Evolutionary conservation across 2,113 vertebrate species (phyloP).

Genomic region (Colinus virginianus): DNA sequence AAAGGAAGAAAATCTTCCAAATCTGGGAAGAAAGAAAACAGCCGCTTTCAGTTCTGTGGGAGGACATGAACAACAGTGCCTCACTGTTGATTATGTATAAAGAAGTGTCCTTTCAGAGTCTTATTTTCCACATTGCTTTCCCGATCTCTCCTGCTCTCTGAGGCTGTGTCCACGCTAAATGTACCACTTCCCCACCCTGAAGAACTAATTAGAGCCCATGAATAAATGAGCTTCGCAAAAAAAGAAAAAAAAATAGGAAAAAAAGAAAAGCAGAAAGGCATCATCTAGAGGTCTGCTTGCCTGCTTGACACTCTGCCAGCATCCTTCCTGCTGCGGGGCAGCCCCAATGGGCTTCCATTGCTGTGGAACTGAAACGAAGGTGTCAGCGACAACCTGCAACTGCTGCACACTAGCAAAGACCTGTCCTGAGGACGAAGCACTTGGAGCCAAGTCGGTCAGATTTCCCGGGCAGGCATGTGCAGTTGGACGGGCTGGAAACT

Average conservation of each 20-base stretch:
- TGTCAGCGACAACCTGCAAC: not conserved
- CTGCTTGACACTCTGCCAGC: not conserved
- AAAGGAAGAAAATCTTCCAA: not conserved
- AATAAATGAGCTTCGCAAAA: not conserved
- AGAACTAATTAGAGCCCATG: not conserved
- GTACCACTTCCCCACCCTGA: not conserved
- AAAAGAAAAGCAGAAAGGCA: not conserved
- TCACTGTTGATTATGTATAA: not conserved
- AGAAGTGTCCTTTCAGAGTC: not conserved
- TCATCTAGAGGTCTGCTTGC: not conserved
- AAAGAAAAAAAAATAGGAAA: not conserved
- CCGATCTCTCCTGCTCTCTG: not conserved
- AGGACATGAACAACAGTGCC: not conserved
- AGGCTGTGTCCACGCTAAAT: not conserved
- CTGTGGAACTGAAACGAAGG: not conserved
- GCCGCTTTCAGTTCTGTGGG: not conserved
- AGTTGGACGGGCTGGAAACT: fast-evolving
- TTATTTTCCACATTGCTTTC: not conserved
- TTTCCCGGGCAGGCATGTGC: not conserved
- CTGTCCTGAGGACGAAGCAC: not conserved
- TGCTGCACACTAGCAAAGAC: not conserved
- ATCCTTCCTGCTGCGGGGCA: fast-evolving
- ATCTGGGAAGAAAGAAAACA: not conserved
- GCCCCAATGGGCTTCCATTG: not conserved
- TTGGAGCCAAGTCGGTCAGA: fast-evolving